Evolutionary conservation across 2,113 vertebrate species (phyloP).

Genomic region (Centropus bengalensis): DNA sequence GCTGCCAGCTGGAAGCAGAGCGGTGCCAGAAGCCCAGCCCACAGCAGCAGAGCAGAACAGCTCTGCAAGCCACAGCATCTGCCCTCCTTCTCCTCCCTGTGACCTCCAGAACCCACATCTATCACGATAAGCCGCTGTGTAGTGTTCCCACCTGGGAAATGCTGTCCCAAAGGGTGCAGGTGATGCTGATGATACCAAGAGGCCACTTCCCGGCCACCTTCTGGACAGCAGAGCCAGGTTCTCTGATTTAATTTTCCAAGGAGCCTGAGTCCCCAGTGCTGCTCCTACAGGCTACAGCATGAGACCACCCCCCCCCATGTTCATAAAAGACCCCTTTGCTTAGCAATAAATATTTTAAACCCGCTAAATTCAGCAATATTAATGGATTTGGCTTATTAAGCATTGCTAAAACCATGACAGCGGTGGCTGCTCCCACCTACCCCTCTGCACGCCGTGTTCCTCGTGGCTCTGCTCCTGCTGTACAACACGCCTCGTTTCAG

Average conservation of each 20-base stretch:
- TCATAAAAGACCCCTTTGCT: background rate
- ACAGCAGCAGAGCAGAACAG: background rate
- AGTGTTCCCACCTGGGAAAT: background rate
- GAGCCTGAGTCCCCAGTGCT: background rate
- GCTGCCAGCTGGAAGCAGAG: background rate
- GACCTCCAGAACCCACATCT: background rate
- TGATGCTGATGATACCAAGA: background rate
- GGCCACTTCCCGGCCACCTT: background rate
- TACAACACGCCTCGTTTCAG: background rate
- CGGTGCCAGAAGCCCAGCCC: background rate
- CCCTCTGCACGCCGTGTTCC: background rate
- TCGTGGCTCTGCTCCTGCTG: background rate
- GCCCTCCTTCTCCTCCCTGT: background rate
- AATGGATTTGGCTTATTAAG: background rate
- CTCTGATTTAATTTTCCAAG: background rate
- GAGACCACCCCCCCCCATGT: background rate
- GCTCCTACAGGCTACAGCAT: background rate
- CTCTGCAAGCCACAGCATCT: background rate
- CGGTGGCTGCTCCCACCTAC: rapidly evolving
- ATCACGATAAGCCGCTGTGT: rapidly evolving
- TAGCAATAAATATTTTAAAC: background rate
- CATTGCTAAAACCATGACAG: background rate
- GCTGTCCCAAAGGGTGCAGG: background rate
- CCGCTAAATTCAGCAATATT: background rate
- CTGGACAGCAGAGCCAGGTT: background rate